Percentiles rank a stretch among this genome's conserved stretches.
phyloP scores from a whole-genome alignment of 2,888 invertebrate species.

The Craniophora ligustri region DNA sequence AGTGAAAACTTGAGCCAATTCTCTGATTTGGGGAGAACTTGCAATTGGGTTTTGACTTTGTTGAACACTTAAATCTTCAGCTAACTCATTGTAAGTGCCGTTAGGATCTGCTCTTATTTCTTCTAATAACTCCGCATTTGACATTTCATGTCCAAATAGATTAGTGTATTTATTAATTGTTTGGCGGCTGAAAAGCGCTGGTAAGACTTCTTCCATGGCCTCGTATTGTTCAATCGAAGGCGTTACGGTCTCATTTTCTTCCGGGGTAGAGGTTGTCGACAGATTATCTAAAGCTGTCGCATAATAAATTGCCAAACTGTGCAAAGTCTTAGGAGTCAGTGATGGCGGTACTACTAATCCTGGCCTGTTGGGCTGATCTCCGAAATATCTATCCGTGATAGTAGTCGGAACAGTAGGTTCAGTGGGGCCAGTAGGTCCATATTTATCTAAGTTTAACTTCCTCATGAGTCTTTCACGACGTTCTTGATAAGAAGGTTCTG shows the following conservation, averaged over 20 bases:
- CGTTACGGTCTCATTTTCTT: slow-evolving; percentile 74
- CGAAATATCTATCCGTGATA: slow-evolving; percentile 82
- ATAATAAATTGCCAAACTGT: slow-evolving; percentile 94
- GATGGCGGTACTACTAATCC: slow-evolving; percentile 92
- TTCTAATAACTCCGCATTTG: slow-evolving; percentile 75
- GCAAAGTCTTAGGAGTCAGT: slow-evolving; percentile 93
- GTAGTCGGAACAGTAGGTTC: slow-evolving; percentile 77
- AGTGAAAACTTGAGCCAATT: slow-evolving; percentile 95
- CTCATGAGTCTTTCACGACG: slow-evolving; percentile 92
- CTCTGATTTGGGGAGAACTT: slow-evolving; percentile 91
- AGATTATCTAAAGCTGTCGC: slow-evolving; percentile 91
- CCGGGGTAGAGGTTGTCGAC: slow-evolving; percentile 77
- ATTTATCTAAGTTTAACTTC: slow-evolving; percentile 89
- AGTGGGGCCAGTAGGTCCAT: slow-evolving; percentile 85
- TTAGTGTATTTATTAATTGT: slow-evolving; percentile 90
- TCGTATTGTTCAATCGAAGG: slow-evolving; percentile 73
- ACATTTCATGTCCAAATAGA: slow-evolving; percentile 74
- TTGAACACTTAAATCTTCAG: slow-evolving; percentile 88
- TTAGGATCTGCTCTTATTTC: slow-evolving; percentile 81
- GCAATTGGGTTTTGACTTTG: slow-evolving; percentile 90
- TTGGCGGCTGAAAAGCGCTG: slow-evolving; percentile 90
- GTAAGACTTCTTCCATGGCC: slow-evolving; percentile 84
- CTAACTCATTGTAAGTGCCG: slow-evolving; percentile 80
- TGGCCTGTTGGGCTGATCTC: slow-evolving; percentile 82
- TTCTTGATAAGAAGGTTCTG: slow-evolving; percentile 87